Conservation (phyloP, 1,140 invertebrate species). For the Holcopasites calliopsidis region DNA sequence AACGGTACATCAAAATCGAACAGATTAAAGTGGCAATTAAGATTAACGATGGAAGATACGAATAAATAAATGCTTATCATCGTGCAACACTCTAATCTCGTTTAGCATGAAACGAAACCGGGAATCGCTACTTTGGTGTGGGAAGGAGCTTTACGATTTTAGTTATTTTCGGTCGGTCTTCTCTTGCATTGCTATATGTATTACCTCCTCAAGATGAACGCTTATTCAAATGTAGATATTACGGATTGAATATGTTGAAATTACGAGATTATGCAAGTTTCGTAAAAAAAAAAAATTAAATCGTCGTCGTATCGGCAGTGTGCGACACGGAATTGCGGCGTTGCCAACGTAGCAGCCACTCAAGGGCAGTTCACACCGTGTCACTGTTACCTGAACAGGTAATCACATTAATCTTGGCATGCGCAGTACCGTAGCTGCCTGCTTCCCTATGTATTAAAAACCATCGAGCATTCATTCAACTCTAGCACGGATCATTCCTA, state of each 20-base stretch:
- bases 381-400: constrained; percentile 62
- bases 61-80: too few relatives aligned
- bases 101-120: background rate
- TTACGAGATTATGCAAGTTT: constrained; percentile 51
- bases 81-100: background rate
- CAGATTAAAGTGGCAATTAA: too few relatives aligned
- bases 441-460: background rate
- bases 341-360: constrained; percentile 51
- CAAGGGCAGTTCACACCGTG: constrained; percentile 64
- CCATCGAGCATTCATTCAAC: background rate
- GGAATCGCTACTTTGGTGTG: background rate
- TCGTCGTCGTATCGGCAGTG: constrained; percentile 47
- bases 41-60: too few relatives aligned
- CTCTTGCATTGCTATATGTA: too few relatives aligned
- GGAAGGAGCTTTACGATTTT: constrained; percentile 18
- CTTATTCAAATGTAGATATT: constrained; percentile 3
- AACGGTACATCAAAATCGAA: too few relatives aligned
- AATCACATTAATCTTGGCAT: constrained; percentile 57
- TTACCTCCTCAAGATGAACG: background rate
- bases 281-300: constrained; percentile 55
- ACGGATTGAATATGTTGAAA: background rate
- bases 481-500: background rate
- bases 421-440: constrained; percentile 29
- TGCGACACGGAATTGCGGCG: constrained; percentile 60
- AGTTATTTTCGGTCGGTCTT: background rate